Conservation (phyloP, 1,140 invertebrate species). For the Brachionus koreanus region DNA sequence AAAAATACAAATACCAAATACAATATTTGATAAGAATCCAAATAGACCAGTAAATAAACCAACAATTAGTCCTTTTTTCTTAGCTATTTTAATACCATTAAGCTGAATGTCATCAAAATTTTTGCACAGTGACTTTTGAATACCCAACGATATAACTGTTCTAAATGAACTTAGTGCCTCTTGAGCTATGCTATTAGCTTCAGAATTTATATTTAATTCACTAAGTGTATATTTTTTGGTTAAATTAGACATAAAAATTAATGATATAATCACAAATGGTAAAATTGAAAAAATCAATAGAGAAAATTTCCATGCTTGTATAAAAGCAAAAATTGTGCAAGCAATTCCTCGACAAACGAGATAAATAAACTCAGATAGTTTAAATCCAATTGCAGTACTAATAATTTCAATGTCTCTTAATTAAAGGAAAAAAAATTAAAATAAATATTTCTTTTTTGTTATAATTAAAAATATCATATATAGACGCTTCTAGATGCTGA, state of each 20-base stretch:
- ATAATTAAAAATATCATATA: too few species aligned
- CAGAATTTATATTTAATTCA: constrained; percentile 30
- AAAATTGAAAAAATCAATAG: background rate
- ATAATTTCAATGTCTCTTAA: constrained; percentile 28
- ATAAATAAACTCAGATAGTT: constrained; percentile 25
- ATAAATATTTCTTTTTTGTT: too few species aligned
- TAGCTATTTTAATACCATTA: background rate
- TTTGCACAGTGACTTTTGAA: constrained; percentile 52
- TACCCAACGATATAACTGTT: background rate
- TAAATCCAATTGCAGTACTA: constrained; percentile 32
- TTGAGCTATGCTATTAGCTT: constrained; percentile 15
- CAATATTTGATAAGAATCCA: background rate
- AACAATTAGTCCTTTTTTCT: constrained; percentile 3
- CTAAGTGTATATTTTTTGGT: constrained; percentile 35
- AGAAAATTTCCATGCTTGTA: constrained; percentile 37
- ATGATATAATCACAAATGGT: constrained; percentile 38
- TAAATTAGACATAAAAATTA: background rate
- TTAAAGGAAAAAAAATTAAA: too few species aligned
- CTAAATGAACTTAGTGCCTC: constrained; percentile 15
- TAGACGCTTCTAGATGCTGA: too few species aligned
- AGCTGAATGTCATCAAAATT: constrained; percentile 46
- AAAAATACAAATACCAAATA: background rate
- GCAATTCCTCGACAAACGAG: constrained; percentile 26
- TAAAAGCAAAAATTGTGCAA: background rate
- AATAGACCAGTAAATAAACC: background rate